Base-by-base conservation (phyloP, 2,888 invertebrate species). In the Trichopoda pennipes region DNA sequence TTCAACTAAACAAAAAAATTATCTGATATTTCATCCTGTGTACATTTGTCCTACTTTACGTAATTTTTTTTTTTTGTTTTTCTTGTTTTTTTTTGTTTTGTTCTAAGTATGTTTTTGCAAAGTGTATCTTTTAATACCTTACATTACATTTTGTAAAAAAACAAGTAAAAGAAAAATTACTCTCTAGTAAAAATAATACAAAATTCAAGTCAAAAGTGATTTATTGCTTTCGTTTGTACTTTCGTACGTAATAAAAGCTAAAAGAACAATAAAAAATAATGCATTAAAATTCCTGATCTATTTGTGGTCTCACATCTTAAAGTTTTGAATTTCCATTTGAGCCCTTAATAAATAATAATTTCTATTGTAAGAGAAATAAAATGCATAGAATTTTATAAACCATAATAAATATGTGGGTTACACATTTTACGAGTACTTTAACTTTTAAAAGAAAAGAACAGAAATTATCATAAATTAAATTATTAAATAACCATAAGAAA, bases 121-220 rank as follows among this genome's bases (percentile, higher is more conserved):
- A 47, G 70, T 69, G 69, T 55, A 69, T n/a, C 14, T 53, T 63
- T 10, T 16, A 21, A 53, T 28, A 23, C 16, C 32, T 19, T 19
- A 60, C 66, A 72, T 78, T 51, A 72, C 12, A 63, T 44, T 44
- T 21, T 19, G 3, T 0, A 42, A 53, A 69, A 32, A 47, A 28
- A 2, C 4, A 28, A 6, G n/a, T n/a, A 28, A 8, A 28, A 12
- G 55, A 56, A 72, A 60, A 64, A 51, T 8, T 42, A 56, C 19
- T 64, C 38, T 64, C n/a, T 16, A 56, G 38, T 38, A 60, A 58
- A 51, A 38, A 55, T 17, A 32, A 12, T 38, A 38, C 38, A 16
- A 32, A 51, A 19, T 38, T 60, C 14, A 60, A 60, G 74, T 70
- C 64, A 79, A 72, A 79, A 79, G 35, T 82, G 79, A 82, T 82